Evolutionary conservation across 2,797 vertebrate species (phyloP).

Genomic region (Sebastes kiyomatsui): DNA sequence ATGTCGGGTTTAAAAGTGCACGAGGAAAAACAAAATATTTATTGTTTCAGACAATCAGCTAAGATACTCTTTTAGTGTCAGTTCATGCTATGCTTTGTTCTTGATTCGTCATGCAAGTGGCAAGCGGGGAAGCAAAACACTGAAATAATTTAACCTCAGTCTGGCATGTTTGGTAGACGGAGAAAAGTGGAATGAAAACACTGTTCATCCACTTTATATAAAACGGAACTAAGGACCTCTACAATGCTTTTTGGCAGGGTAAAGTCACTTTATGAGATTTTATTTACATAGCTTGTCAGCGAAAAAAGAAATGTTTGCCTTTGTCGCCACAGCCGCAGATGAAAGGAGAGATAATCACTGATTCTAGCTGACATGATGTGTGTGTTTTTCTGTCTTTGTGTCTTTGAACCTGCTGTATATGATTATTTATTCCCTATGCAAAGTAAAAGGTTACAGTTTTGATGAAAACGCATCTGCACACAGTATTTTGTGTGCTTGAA

Average conservation of each 20-base stretch:
- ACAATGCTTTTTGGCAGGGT: slow-evolving; percentile 75
- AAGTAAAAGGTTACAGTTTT: slow-evolving; percentile 77
- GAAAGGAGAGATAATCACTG: slow-evolving; percentile 77
- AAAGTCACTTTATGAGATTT: slow-evolving; percentile 77
- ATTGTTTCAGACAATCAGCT: slow-evolving; percentile 70
- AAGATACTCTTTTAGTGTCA: slow-evolving; percentile 68
- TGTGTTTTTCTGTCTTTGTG: slow-evolving; percentile 73
- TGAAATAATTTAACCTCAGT: slow-evolving; percentile 80
- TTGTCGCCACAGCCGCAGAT: slow-evolving; percentile 71
- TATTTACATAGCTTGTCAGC: slow-evolving; percentile 81
- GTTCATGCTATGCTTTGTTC: slow-evolving; percentile 70
- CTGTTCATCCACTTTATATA: slow-evolving; percentile 72
- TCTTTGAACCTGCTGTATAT: slow-evolving; percentile 75
- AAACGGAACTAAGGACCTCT: slow-evolving; percentile 72
- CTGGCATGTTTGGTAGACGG: slow-evolving; percentile 74
- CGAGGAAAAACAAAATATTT: slow-evolving; percentile 63
- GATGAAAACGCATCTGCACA: slow-evolving; percentile 56
- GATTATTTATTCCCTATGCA: slow-evolving; percentile 79
- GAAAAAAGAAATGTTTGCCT: slow-evolving; percentile 74
- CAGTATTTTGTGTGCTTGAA: slow-evolving; percentile 22
- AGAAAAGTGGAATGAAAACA: slow-evolving; percentile 72
- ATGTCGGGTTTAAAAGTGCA: slow-evolving; percentile 68
- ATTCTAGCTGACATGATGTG: slow-evolving; percentile 73
- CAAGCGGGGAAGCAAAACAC: slow-evolving; percentile 71
- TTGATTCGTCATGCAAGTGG: slow-evolving; percentile 73